A percentile compares a stretch with the other conserved stretches of the same genome.
Evolutionary conservation across 2,888 invertebrate genomes (phyloP).

Genomic region (Lithosia quadra): DNA sequence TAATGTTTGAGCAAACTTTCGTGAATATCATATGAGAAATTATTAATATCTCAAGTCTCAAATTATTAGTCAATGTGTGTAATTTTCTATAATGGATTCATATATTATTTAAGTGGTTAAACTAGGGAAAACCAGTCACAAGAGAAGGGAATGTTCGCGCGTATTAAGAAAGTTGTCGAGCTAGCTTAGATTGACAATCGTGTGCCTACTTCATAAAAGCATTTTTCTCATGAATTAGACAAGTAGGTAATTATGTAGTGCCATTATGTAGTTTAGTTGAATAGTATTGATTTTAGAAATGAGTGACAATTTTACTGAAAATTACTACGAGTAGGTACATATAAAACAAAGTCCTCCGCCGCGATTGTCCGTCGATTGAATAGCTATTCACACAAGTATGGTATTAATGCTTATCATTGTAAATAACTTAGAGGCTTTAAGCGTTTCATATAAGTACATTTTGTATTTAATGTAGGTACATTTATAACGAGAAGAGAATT

Average conservation of each 20-base stretch:
- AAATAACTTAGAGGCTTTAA: too few species aligned
- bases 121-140: conserved; percentile 20
- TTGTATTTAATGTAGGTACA: too few species aligned
- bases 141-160: conserved; percentile 29
- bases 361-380: too few species aligned
- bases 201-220: conserved; percentile 60
- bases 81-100: conserved; percentile 36
- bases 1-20: too few species aligned
- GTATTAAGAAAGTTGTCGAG: conserved; percentile 67
- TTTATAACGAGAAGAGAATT: too few species aligned
- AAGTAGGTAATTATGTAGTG: conserved; percentile 34
- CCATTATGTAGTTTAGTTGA: not conserved
- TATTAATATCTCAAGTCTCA: not conserved
- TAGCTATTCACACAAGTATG: too few species aligned
- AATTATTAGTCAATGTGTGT: conserved; percentile 13
- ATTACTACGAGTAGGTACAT: too few species aligned
- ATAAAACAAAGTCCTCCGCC: too few species aligned
- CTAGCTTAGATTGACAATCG: conserved; percentile 54
- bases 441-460: too few species aligned
- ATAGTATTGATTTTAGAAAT: not conserved
- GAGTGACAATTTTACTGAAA: not conserved
- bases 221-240: conserved; percentile 62
- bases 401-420: too few species aligned
- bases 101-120: conserved; percentile 26
- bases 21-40: not conserved